Conservation (phyloP, 1,140 invertebrate species). For the Trialeurodes vaporariorum region DNA sequence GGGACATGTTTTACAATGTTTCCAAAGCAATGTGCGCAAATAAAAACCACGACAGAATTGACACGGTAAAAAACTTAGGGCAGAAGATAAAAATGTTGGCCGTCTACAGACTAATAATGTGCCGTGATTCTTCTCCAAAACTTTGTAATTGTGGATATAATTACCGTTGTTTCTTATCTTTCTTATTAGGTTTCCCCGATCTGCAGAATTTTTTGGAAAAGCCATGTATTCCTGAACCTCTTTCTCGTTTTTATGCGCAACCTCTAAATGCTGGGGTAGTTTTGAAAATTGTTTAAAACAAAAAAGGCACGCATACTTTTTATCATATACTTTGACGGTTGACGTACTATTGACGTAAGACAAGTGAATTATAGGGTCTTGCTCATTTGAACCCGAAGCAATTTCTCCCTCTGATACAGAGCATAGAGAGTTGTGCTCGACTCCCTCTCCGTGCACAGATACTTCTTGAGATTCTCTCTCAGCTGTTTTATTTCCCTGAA, state of each 20-base stretch:
- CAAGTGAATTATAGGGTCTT: background rate
- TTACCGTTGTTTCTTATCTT: background rate
- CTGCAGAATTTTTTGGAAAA: background rate
- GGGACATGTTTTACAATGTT: background rate
- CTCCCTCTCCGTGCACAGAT: too few relatives aligned
- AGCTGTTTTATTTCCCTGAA: too few relatives aligned
- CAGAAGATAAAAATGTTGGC: background rate
- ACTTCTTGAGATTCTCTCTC: too few relatives aligned
- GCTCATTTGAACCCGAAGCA: too few relatives aligned
- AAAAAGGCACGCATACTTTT: background rate
- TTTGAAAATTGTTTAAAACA: background rate
- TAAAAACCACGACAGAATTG: background rate
- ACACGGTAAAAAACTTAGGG: background rate
- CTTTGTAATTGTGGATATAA: background rate
- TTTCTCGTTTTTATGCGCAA: background rate
- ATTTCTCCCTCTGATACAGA: too few relatives aligned
- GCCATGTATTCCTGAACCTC: background rate
- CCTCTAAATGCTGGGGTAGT: background rate
- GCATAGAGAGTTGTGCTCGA: too few relatives aligned
- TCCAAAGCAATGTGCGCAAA: background rate
- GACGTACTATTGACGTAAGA: background rate
- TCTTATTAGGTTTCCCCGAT: background rate
- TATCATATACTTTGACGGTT: background rate
- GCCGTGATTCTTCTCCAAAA: background rate
- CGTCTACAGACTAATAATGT: background rate